Conservation (phyloP, 2,113 vertebrate genomes). For the Platysteira castanea region DNA sequence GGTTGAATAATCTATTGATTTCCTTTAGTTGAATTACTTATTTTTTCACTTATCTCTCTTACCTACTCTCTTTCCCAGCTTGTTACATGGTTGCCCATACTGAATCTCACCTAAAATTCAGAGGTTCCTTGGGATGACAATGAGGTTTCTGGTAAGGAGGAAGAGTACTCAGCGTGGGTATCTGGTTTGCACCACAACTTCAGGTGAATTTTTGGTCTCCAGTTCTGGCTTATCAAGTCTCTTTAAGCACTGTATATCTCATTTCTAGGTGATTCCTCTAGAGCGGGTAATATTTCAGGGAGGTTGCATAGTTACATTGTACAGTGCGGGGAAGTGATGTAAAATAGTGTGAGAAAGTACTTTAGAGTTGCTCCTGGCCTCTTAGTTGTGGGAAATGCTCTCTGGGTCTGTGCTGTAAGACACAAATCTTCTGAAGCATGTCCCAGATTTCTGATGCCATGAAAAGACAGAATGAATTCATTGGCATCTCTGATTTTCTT, state of each 20-base stretch:
- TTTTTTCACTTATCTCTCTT: background rate
- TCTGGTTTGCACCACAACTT: background rate
- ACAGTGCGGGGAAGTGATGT: fast-evolving
- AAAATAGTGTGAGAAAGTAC: background rate
- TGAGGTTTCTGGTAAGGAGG: background rate
- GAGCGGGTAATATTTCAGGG: background rate
- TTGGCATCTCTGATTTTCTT: background rate
- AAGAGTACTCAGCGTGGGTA: background rate
- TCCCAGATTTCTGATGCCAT: background rate
- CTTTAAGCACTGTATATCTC: background rate
- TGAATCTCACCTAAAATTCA: background rate
- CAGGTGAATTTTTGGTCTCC: background rate
- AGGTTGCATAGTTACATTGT: fast-evolving
- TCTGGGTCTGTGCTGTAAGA: background rate
- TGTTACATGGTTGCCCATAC: background rate
- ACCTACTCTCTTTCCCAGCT: background rate
- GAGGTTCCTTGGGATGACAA: background rate
- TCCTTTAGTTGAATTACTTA: background rate
- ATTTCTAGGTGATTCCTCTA: background rate
- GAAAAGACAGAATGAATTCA: background rate
- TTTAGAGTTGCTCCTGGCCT: background rate
- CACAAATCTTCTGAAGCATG: background rate
- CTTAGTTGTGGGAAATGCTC: background rate
- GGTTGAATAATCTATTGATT: constrained; percentile 32
- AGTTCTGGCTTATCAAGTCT: background rate